Evolutionary conservation across 1,140 invertebrate species (phyloP).

Genomic region (Aradophagus sp.): DNA sequence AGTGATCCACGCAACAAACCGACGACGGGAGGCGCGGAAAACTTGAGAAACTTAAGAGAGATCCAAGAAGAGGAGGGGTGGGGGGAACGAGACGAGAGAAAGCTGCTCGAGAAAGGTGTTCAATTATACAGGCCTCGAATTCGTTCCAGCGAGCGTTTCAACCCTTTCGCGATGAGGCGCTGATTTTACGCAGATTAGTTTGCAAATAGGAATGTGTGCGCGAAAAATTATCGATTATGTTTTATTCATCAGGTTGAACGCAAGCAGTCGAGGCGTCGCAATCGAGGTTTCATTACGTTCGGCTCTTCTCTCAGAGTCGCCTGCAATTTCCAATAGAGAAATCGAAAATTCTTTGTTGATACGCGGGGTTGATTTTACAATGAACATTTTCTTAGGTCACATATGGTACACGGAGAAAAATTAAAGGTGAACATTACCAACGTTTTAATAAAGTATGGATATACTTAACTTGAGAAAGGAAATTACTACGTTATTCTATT

Average conservation of each 20-base stretch:
- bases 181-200: slow-evolving; percentile 52
- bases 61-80: background rate
- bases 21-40: slow-evolving; percentile 53
- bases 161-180: slow-evolving; percentile 47
- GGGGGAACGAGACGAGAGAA: slow-evolving; percentile 1
- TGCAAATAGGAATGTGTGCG: slow-evolving; percentile 22
- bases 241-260: slow-evolving; percentile 36
- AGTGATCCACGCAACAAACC: slow-evolving; percentile 51
- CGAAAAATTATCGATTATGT: slow-evolving; percentile 18
- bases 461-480: too few species aligned
- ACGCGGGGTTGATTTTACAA: too few species aligned
- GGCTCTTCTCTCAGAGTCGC: too few species aligned
- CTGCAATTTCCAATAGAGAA: too few species aligned
- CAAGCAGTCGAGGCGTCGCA: too few species aligned
- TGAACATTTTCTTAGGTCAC: too few species aligned
- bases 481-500: too few species aligned
- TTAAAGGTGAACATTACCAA: too few species aligned
- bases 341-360: too few species aligned
- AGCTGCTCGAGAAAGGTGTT: slow-evolving; percentile 52
- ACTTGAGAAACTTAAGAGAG: slow-evolving; percentile 46
- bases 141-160: slow-evolving; percentile 44
- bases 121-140: slow-evolving; percentile 61
- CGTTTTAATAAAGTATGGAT: too few species aligned
- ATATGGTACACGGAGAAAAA: too few species aligned
- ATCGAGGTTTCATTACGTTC: too few species aligned